Evolutionary conservation across 2,113 vertebrate species (phyloP).

Genomic region (Muntiacus muntjak): DNA sequence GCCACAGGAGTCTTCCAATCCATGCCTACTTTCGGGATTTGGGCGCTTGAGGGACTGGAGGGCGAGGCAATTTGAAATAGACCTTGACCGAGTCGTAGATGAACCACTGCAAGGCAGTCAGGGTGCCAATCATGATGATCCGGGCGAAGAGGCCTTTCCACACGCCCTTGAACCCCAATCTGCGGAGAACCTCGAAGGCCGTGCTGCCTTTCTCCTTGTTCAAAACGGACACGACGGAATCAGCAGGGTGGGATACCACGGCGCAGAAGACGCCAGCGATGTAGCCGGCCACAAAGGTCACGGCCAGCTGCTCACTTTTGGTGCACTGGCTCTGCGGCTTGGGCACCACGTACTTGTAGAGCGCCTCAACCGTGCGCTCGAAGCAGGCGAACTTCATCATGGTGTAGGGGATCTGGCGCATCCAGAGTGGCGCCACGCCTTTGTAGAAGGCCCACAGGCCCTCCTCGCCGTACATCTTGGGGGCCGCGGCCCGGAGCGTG

Average conservation of each 20-base stretch:
- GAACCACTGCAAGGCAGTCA: constrained; percentile 63
- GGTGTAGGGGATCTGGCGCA: constrained; percentile 62
- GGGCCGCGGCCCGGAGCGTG: constrained; percentile 8
- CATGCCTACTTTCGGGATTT: background rate
- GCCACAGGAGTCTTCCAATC: background rate
- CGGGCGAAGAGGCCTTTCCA: constrained; percentile 53
- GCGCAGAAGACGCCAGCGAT: constrained; percentile 63
- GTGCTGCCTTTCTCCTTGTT: constrained; percentile 64
- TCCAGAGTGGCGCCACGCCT: constrained; percentile 57
- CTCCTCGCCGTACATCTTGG: constrained; percentile 58
- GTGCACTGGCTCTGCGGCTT: constrained; percentile 55
- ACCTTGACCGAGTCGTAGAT: constrained; percentile 59
- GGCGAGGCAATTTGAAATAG: background rate
- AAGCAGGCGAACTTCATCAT: constrained; percentile 71
- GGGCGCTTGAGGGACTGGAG: background rate
- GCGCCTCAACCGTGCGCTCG: constrained; percentile 47
- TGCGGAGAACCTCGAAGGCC: background rate
- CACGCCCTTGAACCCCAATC: background rate
- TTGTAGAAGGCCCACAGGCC: constrained; percentile 68
- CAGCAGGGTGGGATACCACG: constrained; percentile 56
- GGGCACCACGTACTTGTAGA: constrained; percentile 35
- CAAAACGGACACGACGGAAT: constrained; percentile 48
- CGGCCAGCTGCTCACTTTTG: constrained; percentile 60
- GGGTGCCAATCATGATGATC: constrained; percentile 55
- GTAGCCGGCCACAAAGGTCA: constrained; percentile 66